These are phyloP conservation scores for Zaprionus davidi DNA, from an alignment of 1,140 invertebrate genomes.

Conservation along the genomic window DNA sequence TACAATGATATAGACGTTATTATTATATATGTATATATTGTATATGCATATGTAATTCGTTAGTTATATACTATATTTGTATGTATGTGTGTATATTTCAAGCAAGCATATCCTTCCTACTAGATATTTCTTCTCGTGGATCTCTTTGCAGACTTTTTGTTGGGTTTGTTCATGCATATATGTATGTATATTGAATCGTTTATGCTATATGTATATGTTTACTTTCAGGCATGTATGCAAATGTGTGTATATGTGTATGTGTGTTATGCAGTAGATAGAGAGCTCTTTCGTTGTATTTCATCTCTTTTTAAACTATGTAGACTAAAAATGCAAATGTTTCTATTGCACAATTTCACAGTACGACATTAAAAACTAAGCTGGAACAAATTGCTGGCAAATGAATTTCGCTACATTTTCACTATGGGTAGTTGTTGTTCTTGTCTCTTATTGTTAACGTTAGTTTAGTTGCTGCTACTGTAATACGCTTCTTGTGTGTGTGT, in stretches of 20 bases:
- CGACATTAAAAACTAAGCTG: conserved; percentile 58
- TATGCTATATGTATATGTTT: conserved; percentile 25
- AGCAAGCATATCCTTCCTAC: conserved; percentile 25
- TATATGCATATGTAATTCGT: conserved; percentile 71
- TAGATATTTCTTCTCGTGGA: conserved; percentile 8
- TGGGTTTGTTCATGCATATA: conserved; percentile 32
- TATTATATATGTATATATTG: conserved; percentile 70
- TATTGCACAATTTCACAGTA: conserved; percentile 68
- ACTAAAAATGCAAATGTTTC: conserved; percentile 63
- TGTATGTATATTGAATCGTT: conserved; percentile 27
- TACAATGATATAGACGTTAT: conserved; percentile 72
- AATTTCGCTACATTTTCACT: conserved; percentile 51
- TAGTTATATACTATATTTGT: conserved; percentile 55
- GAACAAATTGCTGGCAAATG: conserved; percentile 50
- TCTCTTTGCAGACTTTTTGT: conserved; percentile 32
- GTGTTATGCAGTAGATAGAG: neutral
- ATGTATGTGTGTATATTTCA: conserved; percentile 39
- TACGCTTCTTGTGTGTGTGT: conserved; percentile 24
- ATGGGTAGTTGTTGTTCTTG: conserved; percentile 31
- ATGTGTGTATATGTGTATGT: conserved; percentile 7
- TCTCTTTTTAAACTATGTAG: conserved; percentile 52
- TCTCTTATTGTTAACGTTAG: conserved; percentile 44
- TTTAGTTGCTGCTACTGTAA: conserved; percentile 30
- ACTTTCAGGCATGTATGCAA: conserved; percentile 16
- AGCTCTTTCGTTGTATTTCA: conserved; percentile 37